A percentile compares a stretch with the other conserved stretches of the same genome.
These are phyloP conservation scores for Chaetodon auriga DNA, from an alignment of 2,113 vertebrate species.

Conservation along the genomic window DNA sequence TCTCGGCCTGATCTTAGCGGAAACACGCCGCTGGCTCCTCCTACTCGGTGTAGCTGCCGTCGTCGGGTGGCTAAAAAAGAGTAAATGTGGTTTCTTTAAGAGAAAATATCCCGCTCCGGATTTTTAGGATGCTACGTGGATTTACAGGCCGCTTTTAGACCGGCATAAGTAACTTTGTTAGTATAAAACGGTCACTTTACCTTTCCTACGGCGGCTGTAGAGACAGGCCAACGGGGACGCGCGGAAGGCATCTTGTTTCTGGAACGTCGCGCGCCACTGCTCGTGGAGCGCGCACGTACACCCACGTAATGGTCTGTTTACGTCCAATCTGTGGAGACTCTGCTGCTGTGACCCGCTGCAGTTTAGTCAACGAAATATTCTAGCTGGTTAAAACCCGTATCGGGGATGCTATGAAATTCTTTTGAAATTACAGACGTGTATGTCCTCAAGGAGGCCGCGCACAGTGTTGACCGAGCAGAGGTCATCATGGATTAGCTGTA, in stretches of 20 bases:
- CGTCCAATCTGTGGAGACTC: constrained; percentile 48
- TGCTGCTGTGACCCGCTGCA: constrained; percentile 58
- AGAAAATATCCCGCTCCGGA: neutral
- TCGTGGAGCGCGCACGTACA: constrained; percentile 51
- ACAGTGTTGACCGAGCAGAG: constrained; percentile 18
- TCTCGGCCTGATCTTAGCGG: constrained; percentile 81
- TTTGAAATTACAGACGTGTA: constrained; percentile 2
- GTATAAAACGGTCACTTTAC: constrained; percentile 32
- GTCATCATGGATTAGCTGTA: constrained; percentile 63
- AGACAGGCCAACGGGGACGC: constrained; percentile 41
- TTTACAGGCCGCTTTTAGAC: neutral
- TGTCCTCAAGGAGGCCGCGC: neutral
- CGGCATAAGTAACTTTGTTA: neutral
- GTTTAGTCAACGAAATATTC: constrained; percentile 36
- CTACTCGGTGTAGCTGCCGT: constrained; percentile 68
- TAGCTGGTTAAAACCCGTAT: constrained; percentile 26
- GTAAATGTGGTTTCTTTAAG: neutral
- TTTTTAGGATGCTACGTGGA: neutral
- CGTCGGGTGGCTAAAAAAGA: constrained; percentile 42
- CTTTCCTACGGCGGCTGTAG: constrained; percentile 22
- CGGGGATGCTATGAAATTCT: constrained; percentile 12
- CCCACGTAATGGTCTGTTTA: constrained; percentile 71
- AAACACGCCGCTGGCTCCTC: constrained; percentile 86
- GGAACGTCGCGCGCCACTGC: neutral
- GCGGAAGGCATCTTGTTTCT: constrained; percentile 62